Evolutionary conservation across 2,797 vertebrate species (phyloP).

Genomic region (Tauraco hartlaubi): DNA sequence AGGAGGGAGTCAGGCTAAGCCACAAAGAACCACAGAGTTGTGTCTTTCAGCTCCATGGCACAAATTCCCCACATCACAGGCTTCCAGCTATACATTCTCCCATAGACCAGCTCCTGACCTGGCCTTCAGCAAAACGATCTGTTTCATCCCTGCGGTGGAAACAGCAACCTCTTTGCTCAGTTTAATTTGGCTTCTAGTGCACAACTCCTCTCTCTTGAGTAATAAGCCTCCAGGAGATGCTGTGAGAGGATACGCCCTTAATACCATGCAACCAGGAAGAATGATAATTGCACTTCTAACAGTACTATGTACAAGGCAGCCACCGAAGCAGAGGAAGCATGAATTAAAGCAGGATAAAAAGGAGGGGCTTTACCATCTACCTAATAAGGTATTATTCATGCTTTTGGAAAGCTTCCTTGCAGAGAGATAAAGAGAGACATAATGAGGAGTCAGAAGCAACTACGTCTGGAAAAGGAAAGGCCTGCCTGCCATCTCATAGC

Average conservation of each 20-base stretch:
- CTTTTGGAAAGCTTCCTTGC: slow-evolving; percentile 43
- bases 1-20: neutral
- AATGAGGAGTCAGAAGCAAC: slow-evolving; percentile 21
- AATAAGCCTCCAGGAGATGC: slow-evolving; percentile 56
- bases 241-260: slow-evolving; percentile 51
- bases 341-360: slow-evolving; percentile 59
- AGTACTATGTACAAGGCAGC: slow-evolving; percentile 42
- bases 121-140: neutral
- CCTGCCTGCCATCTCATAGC: neutral
- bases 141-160: slow-evolving; percentile 23
- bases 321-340: slow-evolving; percentile 65
- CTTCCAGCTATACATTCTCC: neutral
- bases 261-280: slow-evolving; percentile 57
- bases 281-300: slow-evolving; percentile 71
- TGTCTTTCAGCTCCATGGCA: neutral
- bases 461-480: neutral
- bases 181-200: slow-evolving; percentile 47
- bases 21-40: neutral
- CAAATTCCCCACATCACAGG: neutral
- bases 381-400: slow-evolving; percentile 63
- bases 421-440: slow-evolving; percentile 3
- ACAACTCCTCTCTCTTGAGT: slow-evolving; percentile 40
- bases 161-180: neutral
- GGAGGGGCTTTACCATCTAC: slow-evolving; percentile 39
- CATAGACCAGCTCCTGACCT: neutral